These are phyloP conservation scores for Tribolium madens DNA, from an alignment of 1,140 invertebrate genomes.

Conservation along the genomic window DNA sequence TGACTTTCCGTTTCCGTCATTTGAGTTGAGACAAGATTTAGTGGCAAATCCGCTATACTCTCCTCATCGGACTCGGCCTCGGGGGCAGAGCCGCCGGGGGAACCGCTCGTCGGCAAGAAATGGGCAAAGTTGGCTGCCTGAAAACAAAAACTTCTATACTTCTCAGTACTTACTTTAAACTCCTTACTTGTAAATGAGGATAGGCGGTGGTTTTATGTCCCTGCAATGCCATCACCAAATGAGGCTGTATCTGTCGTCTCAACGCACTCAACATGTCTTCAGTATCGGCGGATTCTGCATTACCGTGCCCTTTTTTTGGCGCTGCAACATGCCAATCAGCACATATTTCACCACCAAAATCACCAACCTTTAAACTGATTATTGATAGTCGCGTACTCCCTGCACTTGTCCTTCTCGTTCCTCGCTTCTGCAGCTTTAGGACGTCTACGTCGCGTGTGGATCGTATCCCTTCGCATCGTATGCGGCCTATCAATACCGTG, in stretches of 20 bases:
- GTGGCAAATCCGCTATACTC: conserved; percentile 61
- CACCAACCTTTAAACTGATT: conserved; percentile 33
- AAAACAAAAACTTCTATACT: conserved; percentile 17
- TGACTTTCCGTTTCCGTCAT: conserved; percentile 63
- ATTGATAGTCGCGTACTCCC: conserved; percentile 30
- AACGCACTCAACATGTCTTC: conserved; percentile 67
- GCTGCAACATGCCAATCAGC: conserved; percentile 39
- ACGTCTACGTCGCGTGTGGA: conserved; percentile 93
- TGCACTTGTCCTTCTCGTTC: conserved; percentile 47
- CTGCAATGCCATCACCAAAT: conserved; percentile 66
- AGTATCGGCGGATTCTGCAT: conserved; percentile 59
- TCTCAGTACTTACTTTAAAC: neutral
- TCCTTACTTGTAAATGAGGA: conserved; percentile 48
- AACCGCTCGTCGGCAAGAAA: conserved; percentile 58
- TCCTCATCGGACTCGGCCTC: conserved; percentile 63
- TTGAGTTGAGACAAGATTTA: conserved; percentile 64
- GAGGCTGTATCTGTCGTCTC: conserved; percentile 66
- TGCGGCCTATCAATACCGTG: conserved; percentile 91
- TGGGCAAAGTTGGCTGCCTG: conserved; percentile 56
- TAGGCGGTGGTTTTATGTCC: conserved; percentile 57
- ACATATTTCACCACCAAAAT: neutral
- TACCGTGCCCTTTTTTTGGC: conserved; percentile 42
- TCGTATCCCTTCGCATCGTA: conserved; percentile 96
- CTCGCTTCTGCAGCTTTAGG: conserved; percentile 71
- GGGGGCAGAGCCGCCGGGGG: conserved; percentile 54